Percentiles rank a stretch among this genome's conserved stretches.
phyloP scores from a whole-genome alignment of 2,797 vertebrate species.

The Lithobates pipiens region DNA sequence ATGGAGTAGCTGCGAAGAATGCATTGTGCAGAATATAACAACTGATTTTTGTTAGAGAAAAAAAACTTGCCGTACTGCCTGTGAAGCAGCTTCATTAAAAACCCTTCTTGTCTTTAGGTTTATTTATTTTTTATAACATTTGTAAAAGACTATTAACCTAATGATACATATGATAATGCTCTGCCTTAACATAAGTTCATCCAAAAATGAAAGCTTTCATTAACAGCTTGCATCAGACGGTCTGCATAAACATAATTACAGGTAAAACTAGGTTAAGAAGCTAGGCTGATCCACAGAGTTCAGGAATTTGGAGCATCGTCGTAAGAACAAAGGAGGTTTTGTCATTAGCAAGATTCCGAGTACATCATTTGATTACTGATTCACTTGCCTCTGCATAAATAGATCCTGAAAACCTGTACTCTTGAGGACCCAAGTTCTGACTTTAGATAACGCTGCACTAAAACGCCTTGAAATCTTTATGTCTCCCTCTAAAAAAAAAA shows the following conservation, averaged over 20 bases:
- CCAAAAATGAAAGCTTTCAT: constrained; percentile 5
- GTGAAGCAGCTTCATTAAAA: background rate
- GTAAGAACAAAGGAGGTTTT: constrained; percentile 3
- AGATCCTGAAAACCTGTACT: background rate
- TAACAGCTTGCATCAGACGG: constrained; percentile 22
- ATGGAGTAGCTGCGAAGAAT: background rate
- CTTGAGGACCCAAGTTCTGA: background rate
- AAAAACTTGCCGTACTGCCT: no score
- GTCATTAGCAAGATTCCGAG: constrained; percentile 26
- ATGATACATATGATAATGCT: background rate
- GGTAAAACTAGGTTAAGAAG: constrained; percentile 37
- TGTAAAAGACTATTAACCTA: constrained; percentile 13
- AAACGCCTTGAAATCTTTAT: constrained; percentile 10
- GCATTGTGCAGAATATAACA: background rate
- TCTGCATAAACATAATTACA: constrained; percentile 23
- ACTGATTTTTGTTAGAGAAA: background rate
- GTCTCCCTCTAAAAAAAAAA: constrained; percentile 40
- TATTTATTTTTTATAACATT: background rate
- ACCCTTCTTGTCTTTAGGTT: no score
- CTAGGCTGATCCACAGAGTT: background rate
- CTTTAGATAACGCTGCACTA: constrained; percentile 19
- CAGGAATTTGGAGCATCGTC: background rate
- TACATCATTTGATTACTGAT: constrained; percentile 15
- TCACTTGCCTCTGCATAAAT: background rate
- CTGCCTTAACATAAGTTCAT: constrained; percentile 4